phyloP scores from a whole-genome alignment of 2,888 invertebrate species.

The Geotrupes spiniger region DNA sequence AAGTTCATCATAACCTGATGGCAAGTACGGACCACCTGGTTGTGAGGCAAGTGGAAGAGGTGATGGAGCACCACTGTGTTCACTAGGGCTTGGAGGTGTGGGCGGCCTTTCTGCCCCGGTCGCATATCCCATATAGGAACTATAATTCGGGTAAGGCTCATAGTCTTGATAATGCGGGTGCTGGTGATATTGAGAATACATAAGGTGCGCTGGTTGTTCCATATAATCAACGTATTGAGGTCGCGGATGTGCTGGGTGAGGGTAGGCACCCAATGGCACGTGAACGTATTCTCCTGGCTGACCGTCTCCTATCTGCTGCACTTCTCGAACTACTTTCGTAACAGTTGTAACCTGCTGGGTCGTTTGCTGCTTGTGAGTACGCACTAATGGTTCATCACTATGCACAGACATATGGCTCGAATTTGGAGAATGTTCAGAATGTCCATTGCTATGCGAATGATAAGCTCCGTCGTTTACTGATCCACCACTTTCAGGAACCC shows the following conservation, averaged over 20 bases:
- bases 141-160: conserved; percentile 57
- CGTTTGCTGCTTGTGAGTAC: conserved; percentile 66
- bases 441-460: conserved; percentile 61
- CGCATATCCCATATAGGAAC: conserved; percentile 50
- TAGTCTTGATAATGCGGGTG: conserved; percentile 58
- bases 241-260: conserved; percentile 40
- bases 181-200: conserved; percentile 53
- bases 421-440: conserved; percentile 63
- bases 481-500: conserved; percentile 32
- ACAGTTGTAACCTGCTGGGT: conserved; percentile 70
- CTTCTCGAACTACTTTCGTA: conserved; percentile 67
- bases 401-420: conserved; percentile 55
- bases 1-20: conserved; percentile 66
- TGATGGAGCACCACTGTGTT: conserved; percentile 57
- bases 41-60: conserved; percentile 51
- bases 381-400: conserved; percentile 56
- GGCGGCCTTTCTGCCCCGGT: conserved; percentile 51
- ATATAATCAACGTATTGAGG: conserved; percentile 53
- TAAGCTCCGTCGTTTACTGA: conserved; percentile 38
- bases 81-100: conserved; percentile 58
- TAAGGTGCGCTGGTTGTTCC: conserved; percentile 50
- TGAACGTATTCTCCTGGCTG: conserved; percentile 55
- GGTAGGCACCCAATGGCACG: conserved; percentile 51
- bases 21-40: conserved; percentile 54
- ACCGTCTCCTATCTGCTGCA: conserved; percentile 57